Evolutionary conservation across 2,797 vertebrate genomes (phyloP).

Genomic region (Clarias pachynema): DNA sequence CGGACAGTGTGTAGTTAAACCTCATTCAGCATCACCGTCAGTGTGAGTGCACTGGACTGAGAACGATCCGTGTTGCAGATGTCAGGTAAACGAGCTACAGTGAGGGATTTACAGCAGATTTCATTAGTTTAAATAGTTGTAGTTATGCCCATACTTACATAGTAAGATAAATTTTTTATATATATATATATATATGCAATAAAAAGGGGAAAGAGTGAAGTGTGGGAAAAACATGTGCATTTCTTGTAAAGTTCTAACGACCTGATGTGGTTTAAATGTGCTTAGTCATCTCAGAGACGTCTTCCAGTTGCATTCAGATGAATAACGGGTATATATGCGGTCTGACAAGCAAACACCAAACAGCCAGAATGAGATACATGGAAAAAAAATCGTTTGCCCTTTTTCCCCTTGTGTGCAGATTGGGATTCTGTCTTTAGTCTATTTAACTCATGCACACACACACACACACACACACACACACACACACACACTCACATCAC

Average conservation of each 20-base stretch:
- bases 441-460: constrained; percentile 7
- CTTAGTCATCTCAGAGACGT: background rate
- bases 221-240: background rate
- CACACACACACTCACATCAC: constrained; percentile 1
- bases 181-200: too few relatives aligned
- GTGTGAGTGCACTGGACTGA: background rate
- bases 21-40: background rate
- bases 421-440: constrained; percentile 11
- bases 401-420: background rate
- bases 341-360: background rate
- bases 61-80: background rate
- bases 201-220: background rate
- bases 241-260: background rate
- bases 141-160: background rate
- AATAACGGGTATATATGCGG: background rate
- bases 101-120: background rate
- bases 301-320: background rate
- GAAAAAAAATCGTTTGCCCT: background rate
- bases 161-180: background rate
- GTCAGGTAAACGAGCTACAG: background rate
- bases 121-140: background rate
- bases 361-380: background rate
- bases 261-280: background rate
- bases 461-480: background rate
- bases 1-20: background rate